phyloP scores from a whole-genome alignment of 2,113 vertebrate species.

The Peromyscus californicus region DNA sequence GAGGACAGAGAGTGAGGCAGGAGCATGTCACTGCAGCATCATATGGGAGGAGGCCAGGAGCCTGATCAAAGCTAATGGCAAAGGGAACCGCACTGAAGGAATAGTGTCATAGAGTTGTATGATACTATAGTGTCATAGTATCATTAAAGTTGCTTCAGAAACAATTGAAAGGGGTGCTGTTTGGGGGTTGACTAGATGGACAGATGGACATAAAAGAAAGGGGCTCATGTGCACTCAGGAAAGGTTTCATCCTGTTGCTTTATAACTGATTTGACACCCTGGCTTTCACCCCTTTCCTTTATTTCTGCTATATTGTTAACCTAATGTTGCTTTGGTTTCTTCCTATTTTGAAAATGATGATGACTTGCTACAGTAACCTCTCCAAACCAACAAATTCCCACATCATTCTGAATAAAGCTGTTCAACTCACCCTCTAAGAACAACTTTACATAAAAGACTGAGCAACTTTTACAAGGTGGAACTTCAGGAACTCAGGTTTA shows the following conservation, averaged over 20 bases:
- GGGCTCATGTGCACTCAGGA: neutral
- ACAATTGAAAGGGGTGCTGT: neutral
- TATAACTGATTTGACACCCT: neutral
- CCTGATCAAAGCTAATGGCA: neutral
- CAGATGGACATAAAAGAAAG: neutral
- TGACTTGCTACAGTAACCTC: neutral
- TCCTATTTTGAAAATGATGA: conserved; percentile 13
- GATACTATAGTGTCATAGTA: too few relatives aligned
- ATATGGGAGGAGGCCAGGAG: too few relatives aligned
- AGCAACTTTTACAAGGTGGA: neutral
- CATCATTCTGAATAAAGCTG: neutral
- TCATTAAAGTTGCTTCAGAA: neutral
- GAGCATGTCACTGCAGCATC: neutral
- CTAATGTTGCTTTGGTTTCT: neutral
- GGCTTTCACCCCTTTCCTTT: neutral
- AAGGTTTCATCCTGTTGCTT: neutral
- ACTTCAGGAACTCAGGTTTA: neutral
- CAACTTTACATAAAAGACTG: neutral
- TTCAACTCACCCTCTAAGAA: neutral
- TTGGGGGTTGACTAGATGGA: neutral
- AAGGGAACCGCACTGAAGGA: neutral
- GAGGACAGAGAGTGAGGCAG: neutral
- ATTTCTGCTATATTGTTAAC: neutral
- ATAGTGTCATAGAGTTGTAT: neutral
- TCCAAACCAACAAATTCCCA: neutral